A percentile compares a stretch with the other conserved stretches of the same genome.
These are phyloP conservation scores for Meles meles DNA, from an alignment of 2,113 vertebrate species.

Conservation along the genomic window DNA sequence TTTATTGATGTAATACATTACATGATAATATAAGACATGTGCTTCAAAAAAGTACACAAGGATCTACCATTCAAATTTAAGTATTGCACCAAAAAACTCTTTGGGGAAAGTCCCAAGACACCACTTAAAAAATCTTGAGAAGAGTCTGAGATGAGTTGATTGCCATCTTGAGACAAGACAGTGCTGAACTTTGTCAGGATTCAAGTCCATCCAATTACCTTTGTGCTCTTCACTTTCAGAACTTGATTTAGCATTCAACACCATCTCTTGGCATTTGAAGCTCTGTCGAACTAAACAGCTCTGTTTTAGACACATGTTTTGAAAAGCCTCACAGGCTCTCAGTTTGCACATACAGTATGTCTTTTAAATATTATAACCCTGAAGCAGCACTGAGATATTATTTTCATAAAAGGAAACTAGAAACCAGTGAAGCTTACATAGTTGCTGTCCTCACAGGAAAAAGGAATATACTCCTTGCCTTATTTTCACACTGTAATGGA, in stretches of 20 bases:
- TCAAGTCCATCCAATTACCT: neutral
- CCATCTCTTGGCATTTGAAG: conserved; percentile 45
- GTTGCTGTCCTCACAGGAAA: conserved; percentile 13
- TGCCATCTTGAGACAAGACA: conserved; percentile 34
- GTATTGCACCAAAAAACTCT: neutral
- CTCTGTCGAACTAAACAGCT: conserved; percentile 51
- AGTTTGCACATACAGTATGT: conserved; percentile 37
- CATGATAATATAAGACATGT: neutral
- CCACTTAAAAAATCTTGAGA: neutral
- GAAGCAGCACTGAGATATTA: conserved; percentile 50
- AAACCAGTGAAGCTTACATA: conserved; percentile 36
- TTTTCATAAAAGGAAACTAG: conserved; percentile 52
- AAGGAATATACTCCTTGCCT: neutral
- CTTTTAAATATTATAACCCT: conserved; percentile 58
- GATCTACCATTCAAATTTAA: neutral
- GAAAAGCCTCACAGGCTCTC: neutral
- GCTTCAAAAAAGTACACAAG: neutral
- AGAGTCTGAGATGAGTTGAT: neutral
- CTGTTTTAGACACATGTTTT: conserved; percentile 35
- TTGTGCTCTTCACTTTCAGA: conserved; percentile 25
- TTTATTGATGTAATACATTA: neutral
- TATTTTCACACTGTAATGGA: neutral
- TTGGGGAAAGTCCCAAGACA: neutral
- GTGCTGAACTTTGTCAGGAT: neutral
- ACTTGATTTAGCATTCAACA: conserved; percentile 49